phyloP scores from a whole-genome alignment of 2,113 vertebrate species.

The Orthonyx spaldingii region DNA sequence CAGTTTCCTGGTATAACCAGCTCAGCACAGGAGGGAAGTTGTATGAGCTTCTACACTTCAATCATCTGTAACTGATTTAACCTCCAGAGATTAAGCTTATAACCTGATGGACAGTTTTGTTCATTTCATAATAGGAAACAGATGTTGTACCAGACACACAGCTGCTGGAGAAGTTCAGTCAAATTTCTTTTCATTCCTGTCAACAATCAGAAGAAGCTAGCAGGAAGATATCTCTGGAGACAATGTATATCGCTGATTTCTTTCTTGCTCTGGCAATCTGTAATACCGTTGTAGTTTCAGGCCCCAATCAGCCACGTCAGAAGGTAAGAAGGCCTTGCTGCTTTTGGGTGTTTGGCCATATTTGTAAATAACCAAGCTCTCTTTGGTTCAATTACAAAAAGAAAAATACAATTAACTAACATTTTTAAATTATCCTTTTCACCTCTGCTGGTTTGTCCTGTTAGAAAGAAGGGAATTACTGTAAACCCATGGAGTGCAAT shows the following conservation, averaged over 20 bases:
- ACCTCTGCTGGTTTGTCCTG: background rate
- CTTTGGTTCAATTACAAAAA: background rate
- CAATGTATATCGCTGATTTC: slow-evolving; percentile 83
- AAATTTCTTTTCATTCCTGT: slow-evolving; percentile 63
- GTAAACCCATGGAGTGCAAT: background rate
- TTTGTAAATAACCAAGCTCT: background rate
- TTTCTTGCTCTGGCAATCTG: slow-evolving; percentile 90
- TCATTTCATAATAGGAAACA: slow-evolving; percentile 76
- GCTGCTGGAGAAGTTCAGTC: slow-evolving; percentile 79
- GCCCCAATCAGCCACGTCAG: slow-evolving; percentile 74
- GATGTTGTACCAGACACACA: slow-evolving; percentile 85
- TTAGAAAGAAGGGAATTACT: background rate
- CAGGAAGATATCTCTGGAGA: slow-evolving; percentile 59
- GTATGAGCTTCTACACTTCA: background rate
- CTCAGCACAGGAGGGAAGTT: background rate
- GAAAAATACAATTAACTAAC: background rate
- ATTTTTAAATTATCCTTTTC: background rate
- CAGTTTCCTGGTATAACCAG: background rate
- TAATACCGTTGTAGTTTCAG: slow-evolving; percentile 93
- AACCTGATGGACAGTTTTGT: background rate
- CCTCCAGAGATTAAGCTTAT: background rate
- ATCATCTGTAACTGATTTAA: background rate
- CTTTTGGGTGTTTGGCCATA: background rate
- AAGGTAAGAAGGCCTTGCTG: slow-evolving; percentile 69
- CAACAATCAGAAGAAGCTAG: background rate